Base-by-base conservation (phyloP, 2,113 vertebrate species). In the Plectropomus leopardus region DNA sequence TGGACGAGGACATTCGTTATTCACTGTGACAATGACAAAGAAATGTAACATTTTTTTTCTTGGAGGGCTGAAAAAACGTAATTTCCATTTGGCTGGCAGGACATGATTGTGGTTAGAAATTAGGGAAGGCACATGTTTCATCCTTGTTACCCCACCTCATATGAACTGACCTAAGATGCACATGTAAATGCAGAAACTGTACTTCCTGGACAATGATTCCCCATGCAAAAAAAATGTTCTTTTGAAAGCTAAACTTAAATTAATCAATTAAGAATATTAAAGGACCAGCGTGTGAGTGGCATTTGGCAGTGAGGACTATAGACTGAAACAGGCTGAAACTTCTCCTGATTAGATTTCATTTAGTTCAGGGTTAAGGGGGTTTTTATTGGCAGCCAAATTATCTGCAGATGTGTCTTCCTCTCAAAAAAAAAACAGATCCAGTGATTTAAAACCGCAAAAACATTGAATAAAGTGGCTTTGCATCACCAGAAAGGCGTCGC, bases 1-100 rank as follows among this genome's bases (percentile, higher is more conserved):
- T 14, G 42, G 65, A 83, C 55, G 81, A 85, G 76, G 84, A 85
- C 78, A 34, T 59, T 53, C 0, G 26, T 77, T 80, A 75, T 76
- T 85, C 68, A 55, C 55, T 47, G 30, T 47, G 55, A 70, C 69
- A 55, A 57, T 64, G 53, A 65, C 47, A 58, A 61, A 64, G n/a
- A 76, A 45, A 14, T 57, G 1, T 42, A 26, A 53, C 63, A 16
- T 26, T 19, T 44, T 61, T 58, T 48, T 40, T 61, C 10, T 48
- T 51, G 4, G 30, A 57, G 24, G 42, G 19, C 64, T 57, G 16
- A 60, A 68, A 54, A 73, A 70, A 57, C 5, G 55, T 65, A 13
- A 77, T 67, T 80, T 78, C 36, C 30, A 65, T 57, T 76, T 48
- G 40, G 14, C 23, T 0, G 2, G 45, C 5, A 65, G 63, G 50